Base-by-base conservation (phyloP, 2,113 vertebrate genomes). In the Harpagus bidentatus region DNA sequence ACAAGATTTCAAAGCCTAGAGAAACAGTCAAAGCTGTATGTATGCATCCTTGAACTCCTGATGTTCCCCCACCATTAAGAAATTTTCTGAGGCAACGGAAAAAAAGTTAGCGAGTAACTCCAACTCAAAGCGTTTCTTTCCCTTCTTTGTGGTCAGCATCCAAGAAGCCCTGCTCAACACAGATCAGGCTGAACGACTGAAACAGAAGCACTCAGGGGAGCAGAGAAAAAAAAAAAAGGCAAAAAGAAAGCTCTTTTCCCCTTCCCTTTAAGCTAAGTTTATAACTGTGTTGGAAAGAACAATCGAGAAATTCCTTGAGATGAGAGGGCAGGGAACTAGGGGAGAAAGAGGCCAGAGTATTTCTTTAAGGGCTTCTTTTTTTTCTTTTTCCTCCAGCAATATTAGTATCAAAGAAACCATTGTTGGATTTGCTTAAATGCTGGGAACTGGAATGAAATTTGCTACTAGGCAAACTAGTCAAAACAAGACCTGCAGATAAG, bases 261-360 rank as follows among this genome's bases (percentile, higher is more conserved):
- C 16, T 90, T 89, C 32, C 56, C 82, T 95, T 96, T 87, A 84
- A 93, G 89, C 80, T 82, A 88, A 96, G 92, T 96, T 97, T 96
- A 58, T 95, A 97, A 92, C 19, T 11, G 82, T 28, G 77, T 19
- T 36, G 70, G 77, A 87, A 78, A 84, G 96, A 95, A 93, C 61
- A 90, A 86, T 92, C 65, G 67, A 86, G 96, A 94, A 76, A 76
- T 72, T 88, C 72, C 91, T 95, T 18, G 90, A 96, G 93, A 92
- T 58, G 76, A 90, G 72, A 97, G 89, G 81, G 76, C 77, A 88
- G 56, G 58, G 87, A 77, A 66, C 48, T 58, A 47, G 74, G 56
- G 77, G 78, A 84, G 55, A 71, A 61, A 38, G 82, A 94, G 88
- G 79, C 52, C 85, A 86, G 48, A 50, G 69, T 3, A 12, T 25